These are phyloP conservation scores for Drosophila novamexicana DNA, from an alignment of 1,140 invertebrate genomes.

Conservation along the genomic window DNA sequence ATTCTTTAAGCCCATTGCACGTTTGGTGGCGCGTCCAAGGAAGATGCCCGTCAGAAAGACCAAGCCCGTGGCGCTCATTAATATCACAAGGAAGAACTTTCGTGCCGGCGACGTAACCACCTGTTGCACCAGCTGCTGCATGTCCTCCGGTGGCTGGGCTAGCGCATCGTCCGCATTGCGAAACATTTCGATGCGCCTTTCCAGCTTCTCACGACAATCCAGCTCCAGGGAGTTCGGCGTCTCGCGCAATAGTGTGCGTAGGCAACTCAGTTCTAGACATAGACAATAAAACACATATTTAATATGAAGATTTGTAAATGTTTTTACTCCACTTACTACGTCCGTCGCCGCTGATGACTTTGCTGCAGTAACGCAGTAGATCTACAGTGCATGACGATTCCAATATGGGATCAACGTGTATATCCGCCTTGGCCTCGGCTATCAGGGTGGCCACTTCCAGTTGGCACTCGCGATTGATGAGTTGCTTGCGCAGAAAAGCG, in stretches of 20 bases:
- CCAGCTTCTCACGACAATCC: constrained; percentile 92
- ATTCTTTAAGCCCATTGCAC: constrained; percentile 88
- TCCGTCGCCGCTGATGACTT: constrained; percentile 93
- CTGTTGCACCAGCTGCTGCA: constrained; percentile 89
- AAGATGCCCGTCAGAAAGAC: constrained; percentile 93
- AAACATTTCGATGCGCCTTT: constrained; percentile 94
- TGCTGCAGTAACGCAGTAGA: constrained; percentile 93
- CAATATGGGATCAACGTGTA: constrained; percentile 92
- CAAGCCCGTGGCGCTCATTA: constrained; percentile 89
- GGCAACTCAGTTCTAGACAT: constrained; percentile 92
- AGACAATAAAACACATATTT: constrained; percentile 3
- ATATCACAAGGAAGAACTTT: constrained; percentile 91
- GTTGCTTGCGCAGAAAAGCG: constrained; percentile 89
- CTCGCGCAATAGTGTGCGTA: constrained; percentile 90
- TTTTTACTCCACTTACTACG: constrained; percentile 87
- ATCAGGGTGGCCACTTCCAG: constrained; percentile 93
- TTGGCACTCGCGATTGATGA: constrained; percentile 90
- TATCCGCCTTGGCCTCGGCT: constrained; percentile 92
- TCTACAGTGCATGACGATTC: constrained; percentile 92
- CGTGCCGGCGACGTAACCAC: constrained; percentile 90
- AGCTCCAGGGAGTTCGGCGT: constrained; percentile 88
- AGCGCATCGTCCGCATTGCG: constrained; percentile 91
- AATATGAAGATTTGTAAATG: background rate
- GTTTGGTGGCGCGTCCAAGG: constrained; percentile 91
- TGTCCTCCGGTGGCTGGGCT: constrained; percentile 86